These are phyloP conservation scores for Salminus brasiliensis DNA, from an alignment of 2,113 vertebrate genomes.

Conservation along the genomic window DNA sequence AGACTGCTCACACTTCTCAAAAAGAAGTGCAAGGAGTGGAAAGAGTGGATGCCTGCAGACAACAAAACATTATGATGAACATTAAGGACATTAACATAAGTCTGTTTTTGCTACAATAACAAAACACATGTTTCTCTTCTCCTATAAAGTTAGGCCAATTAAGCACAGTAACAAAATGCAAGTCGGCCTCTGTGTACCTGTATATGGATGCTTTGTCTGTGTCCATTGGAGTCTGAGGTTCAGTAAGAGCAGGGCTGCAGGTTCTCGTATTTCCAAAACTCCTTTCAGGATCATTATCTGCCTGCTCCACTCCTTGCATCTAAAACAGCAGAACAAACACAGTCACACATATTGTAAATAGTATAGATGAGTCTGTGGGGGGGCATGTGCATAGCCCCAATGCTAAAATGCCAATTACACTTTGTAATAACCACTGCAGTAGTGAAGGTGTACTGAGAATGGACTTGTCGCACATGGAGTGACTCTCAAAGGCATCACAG, in stretches of 20 bases:
- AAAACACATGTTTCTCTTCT: no score
- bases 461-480: no score
- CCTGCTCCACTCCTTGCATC: constrained; percentile 86
- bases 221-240: constrained; percentile 92
- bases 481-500: no score
- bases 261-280: constrained; percentile 83
- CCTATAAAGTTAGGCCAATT: not conserved
- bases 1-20: constrained; percentile 97
- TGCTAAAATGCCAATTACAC: not conserved
- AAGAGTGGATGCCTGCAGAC: constrained; percentile 89
- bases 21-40: constrained; percentile 92
- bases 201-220: constrained; percentile 95
- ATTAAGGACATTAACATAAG: no score
- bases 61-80: not conserved
- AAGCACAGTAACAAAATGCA: not conserved
- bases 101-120: no score
- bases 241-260: constrained; percentile 81
- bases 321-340: constrained; percentile 55
- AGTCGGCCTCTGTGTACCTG: constrained; percentile 72
- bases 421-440: not conserved
- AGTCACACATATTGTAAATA: not conserved
- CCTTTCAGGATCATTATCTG: constrained; percentile 84
- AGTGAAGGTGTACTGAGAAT: no score
- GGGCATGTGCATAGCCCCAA: not conserved
- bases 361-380: not conserved